A percentile compares a stretch with the other conserved stretches of the same genome.
Evolutionary conservation across 2,113 vertebrate genomes (phyloP).

Genomic region (Myxocyprinus asiaticus): DNA sequence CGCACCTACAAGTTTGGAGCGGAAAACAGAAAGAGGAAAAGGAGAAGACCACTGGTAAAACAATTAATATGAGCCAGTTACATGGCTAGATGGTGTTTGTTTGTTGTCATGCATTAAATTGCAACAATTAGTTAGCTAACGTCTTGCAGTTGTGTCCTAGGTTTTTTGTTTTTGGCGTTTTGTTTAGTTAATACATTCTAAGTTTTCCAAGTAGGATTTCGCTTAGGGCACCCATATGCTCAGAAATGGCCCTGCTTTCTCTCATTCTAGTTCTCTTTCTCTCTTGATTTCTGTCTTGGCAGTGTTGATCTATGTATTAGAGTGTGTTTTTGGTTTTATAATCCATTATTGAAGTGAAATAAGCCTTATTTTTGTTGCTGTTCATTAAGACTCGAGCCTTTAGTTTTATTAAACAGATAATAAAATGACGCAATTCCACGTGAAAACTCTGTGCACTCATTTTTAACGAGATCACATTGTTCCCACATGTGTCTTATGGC

Average conservation of each 20-base stretch:
- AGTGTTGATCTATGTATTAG: background rate
- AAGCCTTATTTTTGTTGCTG: background rate
- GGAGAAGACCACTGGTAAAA: no score
- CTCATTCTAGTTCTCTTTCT: background rate
- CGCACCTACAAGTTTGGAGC: no score
- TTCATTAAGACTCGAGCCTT: background rate
- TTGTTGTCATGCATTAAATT: no score
- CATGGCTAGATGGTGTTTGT: no score
- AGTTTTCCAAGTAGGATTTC: no score
- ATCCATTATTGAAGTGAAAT: background rate
- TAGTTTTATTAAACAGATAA: conserved; percentile 2
- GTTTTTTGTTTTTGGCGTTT: no score
- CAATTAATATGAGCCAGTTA: no score
- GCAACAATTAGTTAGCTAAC: no score
- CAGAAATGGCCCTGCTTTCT: background rate
- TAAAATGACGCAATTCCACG: background rate
- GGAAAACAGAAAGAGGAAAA: no score
- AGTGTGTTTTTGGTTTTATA: background rate
- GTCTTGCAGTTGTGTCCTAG: no score
- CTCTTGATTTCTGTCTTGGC: background rate
- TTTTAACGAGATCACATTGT: conserved; percentile 2
- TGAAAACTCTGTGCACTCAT: background rate
- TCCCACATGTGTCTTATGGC: background rate
- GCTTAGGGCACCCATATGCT: no score
- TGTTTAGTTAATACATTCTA: no score